Evolutionary conservation across 2,888 invertebrate species (phyloP), one percentile per base, ranked within the genome.

Genomic region (Parapristionchus giblindavisi): DNA sequence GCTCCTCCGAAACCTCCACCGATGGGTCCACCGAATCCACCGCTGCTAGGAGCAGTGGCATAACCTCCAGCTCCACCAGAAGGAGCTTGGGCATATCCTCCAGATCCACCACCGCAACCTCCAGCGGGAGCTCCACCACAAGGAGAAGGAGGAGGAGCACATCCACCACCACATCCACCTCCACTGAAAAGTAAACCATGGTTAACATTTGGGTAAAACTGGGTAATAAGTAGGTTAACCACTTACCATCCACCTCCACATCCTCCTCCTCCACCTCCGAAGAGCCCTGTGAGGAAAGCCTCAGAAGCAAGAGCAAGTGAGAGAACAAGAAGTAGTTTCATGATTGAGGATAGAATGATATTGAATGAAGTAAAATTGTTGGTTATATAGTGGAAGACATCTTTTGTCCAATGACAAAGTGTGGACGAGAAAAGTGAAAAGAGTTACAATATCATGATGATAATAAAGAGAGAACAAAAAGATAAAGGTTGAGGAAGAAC

Each of bases 281-380:
- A 68, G 68, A 68, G 68, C 0, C 52, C 51, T 5, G 56, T 48
- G 34, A 29, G 58, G 72, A 73, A 60, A 32, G 73, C 68, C 8
- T 52, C 38, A 21, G 68, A 48, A 52, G 34, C 32, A 21, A 66
- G 65, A 48, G 38, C 54, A 38, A 32, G 34, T 40, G 36, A 70
- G 48, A 74, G 61, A 38, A 70, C 58, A 40, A 71, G 40, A 40
- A 56, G 56, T 4, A 71, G 29, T 38, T 56, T 71, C 56, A 56
- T 54, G 29, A 32, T 21, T 68, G 68, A 75, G 91, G 91, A 73
- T 91, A 92, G 74, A 90, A 68, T 48, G 48, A 48, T 11, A 21
- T 48, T 48, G 48, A 21, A 21, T 11, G 48, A 48, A 48, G n/a
- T n/a, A n/a, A n/a, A n/a, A n/a, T n/a, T n/a, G n/a, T n/a, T n/a